phyloP scores from a whole-genome alignment of 2,113 vertebrate genomes.

The Dinomys branickii region DNA sequence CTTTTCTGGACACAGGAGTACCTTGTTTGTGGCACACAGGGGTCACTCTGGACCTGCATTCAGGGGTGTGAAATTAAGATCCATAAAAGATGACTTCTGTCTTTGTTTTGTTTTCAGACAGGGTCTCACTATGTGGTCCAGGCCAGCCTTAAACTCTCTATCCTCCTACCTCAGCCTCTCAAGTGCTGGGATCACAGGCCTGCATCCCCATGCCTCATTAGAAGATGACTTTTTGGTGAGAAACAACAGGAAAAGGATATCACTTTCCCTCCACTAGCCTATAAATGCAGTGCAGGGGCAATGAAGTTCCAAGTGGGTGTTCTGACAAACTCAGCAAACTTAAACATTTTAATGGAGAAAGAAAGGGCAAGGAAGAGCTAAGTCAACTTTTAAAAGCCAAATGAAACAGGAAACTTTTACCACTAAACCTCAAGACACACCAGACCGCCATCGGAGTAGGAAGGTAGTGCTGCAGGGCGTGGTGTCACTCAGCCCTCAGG shows the following conservation, averaged over 20 bases:
- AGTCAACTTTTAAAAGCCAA: not conserved
- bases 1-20: too few relatives aligned
- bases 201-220: not conserved
- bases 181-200: not conserved
- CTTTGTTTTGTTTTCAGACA: not conserved
- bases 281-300: not conserved
- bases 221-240: not conserved
- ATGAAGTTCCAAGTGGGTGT: not conserved
- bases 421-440: not conserved
- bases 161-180: not conserved
- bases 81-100: not conserved
- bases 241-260: not conserved
- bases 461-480: not conserved
- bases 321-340: not conserved
- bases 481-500: not conserved
- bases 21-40: not conserved
- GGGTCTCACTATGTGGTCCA: not conserved
- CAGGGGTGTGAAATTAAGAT: not conserved
- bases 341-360: not conserved
- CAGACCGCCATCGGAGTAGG: not conserved
- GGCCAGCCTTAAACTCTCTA: not conserved
- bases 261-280: not conserved
- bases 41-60: not conserved
- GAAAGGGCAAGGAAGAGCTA: not conserved
- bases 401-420: not conserved